Conservation (phyloP, 2,797 vertebrate genomes). For the Sebastes itinus region DNA sequence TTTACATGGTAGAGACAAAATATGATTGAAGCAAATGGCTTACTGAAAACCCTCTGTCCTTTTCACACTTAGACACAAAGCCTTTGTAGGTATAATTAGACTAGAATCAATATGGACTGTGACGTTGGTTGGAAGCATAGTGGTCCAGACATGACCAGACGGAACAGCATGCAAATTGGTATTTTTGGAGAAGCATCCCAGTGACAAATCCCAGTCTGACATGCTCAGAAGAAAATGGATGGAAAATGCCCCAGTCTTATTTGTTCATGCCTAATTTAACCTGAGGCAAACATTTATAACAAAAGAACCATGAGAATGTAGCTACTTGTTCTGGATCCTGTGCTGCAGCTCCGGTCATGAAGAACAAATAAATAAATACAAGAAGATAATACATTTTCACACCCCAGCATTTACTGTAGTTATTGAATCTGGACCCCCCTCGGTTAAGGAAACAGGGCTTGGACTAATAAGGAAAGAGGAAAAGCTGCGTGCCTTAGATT, state of each 20-base stretch:
- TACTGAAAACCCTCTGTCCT: neutral
- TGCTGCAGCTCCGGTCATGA: neutral
- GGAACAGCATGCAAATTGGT: conserved; percentile 22
- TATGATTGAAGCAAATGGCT: neutral
- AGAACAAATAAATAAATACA: neutral
- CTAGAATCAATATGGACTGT: conserved; percentile 18
- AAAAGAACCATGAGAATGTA: neutral
- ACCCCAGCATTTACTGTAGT: neutral
- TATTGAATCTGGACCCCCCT: neutral
- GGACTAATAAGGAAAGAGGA: neutral
- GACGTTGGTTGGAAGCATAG: neutral
- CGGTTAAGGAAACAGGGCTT: neutral
- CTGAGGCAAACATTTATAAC: neutral
- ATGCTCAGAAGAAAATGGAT: neutral
- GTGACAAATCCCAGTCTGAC: conserved; percentile 2
- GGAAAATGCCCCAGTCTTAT: neutral
- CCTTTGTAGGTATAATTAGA: conserved; percentile 20
- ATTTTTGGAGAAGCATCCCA: neutral
- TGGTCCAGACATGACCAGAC: conserved; percentile 8
- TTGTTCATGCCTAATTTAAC: neutral
- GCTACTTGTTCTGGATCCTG: neutral
- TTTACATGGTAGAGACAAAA: neutral
- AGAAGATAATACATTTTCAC: neutral
- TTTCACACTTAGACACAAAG: neutral
- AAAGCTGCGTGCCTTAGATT: neutral